These are phyloP conservation scores for Eupithecia inturbata DNA, from an alignment of 2,888 invertebrate genomes.

Conservation along the genomic window DNA sequence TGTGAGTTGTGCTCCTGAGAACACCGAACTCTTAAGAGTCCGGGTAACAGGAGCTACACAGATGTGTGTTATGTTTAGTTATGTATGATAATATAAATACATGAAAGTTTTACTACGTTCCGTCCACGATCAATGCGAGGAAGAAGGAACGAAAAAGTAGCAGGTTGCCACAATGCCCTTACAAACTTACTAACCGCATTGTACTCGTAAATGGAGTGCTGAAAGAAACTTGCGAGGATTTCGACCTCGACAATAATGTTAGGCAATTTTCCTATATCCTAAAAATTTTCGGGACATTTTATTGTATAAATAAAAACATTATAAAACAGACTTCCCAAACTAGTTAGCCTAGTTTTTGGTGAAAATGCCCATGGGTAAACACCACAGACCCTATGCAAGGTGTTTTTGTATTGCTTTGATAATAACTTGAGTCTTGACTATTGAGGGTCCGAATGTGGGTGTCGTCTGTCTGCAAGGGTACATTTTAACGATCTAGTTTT, in stretches of 20 bases:
- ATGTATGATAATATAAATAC: no score
- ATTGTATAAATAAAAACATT: not conserved
- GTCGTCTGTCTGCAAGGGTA: not conserved
- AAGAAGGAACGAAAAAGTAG: conserved; percentile 33
- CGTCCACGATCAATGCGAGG: conserved; percentile 25
- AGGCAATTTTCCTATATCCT: conserved; percentile 30
- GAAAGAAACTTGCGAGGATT: conserved; percentile 47
- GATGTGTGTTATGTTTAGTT: no score
- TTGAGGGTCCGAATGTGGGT: not conserved
- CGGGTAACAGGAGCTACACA: no score
- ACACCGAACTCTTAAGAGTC: no score
- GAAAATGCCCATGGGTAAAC: not conserved
- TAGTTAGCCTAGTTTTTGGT: not conserved
- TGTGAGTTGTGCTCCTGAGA: no score
- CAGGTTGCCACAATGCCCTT: conserved; percentile 53
- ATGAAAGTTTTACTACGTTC: conserved; percentile 24
- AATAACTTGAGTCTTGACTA: not conserved
- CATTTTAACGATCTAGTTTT: conserved; percentile 4
- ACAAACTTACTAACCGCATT: conserved; percentile 46
- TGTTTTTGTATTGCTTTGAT: not conserved
- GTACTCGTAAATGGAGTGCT: conserved; percentile 52
- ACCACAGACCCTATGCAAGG: not conserved
- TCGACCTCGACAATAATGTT: conserved; percentile 25
- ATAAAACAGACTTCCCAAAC: no score
- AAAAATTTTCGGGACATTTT: not conserved